These are phyloP conservation scores for Antechinus stuartii DNA, from an alignment of 2,113 vertebrate species.

Conservation along the genomic window DNA sequence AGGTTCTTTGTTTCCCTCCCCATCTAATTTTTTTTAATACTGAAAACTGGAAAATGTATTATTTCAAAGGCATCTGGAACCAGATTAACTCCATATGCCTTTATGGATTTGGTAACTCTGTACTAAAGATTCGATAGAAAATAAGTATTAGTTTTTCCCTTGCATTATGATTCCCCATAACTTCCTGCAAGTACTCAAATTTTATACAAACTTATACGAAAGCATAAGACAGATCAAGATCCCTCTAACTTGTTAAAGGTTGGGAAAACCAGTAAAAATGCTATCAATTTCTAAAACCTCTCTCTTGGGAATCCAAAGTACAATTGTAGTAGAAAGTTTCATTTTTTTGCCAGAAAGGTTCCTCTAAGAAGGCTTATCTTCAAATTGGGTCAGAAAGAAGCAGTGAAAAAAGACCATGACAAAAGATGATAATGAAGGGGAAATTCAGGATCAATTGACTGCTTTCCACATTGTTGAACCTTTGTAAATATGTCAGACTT, in stretches of 20 bases:
- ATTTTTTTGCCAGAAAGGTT: background rate
- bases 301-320: background rate
- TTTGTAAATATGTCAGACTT: conserved; percentile 21
- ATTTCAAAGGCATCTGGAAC: background rate
- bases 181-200: conserved; percentile 33
- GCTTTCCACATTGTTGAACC: conserved; percentile 8
- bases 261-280: background rate
- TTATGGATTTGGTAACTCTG: background rate
- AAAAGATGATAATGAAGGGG: background rate
- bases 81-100: background rate
- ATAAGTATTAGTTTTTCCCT: background rate
- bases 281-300: conserved; percentile 25
- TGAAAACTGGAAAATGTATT: background rate
- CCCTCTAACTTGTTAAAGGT: conserved; percentile 17
- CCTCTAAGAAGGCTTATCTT: background rate
- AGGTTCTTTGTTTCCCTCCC: background rate
- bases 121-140: background rate
- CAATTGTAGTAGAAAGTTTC: background rate
- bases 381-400: background rate
- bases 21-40: background rate
- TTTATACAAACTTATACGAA: conserved; percentile 30
- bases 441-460: background rate
- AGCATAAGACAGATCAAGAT: background rate
- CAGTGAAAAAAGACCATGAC: background rate
- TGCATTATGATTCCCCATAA: background rate